Evolutionary conservation across 1,140 invertebrate genomes (phyloP).

Genomic region (Philaenus spumarius): DNA sequence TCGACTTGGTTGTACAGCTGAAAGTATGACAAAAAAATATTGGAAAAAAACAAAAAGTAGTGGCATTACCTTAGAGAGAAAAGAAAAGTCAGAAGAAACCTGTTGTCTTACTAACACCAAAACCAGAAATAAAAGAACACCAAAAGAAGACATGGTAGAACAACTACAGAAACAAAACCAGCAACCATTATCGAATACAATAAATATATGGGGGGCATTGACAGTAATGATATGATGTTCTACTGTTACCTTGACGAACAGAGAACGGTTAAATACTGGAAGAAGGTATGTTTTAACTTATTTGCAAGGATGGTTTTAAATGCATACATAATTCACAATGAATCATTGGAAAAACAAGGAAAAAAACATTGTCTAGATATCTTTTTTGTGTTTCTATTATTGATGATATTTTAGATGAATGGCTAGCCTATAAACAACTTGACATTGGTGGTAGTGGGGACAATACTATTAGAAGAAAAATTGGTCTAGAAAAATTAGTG

Average conservation of each 20-base stretch:
- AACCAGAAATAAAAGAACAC: not conserved
- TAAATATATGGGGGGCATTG: conserved; percentile 23
- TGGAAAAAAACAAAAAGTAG: not conserved
- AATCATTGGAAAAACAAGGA: not conserved
- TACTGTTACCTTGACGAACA: conserved; percentile 26
- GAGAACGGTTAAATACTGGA: conserved; percentile 25
- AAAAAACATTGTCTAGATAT: not conserved
- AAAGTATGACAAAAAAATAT: not conserved
- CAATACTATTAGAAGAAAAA: not conserved
- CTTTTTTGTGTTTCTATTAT: not conserved
- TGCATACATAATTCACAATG: conserved; percentile 11
- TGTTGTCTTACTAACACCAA: not conserved
- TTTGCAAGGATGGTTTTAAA: conserved; percentile 16
- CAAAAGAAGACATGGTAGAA: conserved; percentile 1
- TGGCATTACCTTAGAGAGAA: not conserved
- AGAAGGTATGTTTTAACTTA: conserved; percentile 26
- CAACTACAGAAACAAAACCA: not conserved
- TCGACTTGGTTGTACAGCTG: not conserved
- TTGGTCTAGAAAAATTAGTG: not conserved
- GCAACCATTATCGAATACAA: conserved; percentile 18
- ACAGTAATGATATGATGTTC: conserved; percentile 27
- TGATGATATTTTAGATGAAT: not conserved
- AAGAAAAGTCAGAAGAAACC: not conserved
- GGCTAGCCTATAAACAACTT: not conserved
- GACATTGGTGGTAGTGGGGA: not conserved